Evolutionary conservation across 2,888 invertebrate species (phyloP), one percentile per base, ranked within the genome.

Genomic region (Galeopsomyia nigrocyanea): DNA sequence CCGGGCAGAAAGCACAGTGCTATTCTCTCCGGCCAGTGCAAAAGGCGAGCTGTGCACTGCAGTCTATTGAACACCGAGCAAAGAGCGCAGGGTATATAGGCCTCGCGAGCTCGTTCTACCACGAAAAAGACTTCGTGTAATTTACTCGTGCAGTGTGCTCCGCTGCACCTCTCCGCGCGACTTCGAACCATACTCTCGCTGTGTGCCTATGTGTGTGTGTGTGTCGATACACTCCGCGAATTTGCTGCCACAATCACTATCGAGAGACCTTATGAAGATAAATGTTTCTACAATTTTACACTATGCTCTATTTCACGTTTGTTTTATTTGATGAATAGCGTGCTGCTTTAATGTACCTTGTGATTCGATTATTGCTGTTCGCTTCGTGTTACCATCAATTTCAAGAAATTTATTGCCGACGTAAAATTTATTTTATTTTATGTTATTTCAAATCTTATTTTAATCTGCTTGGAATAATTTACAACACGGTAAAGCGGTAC

Each of bases 101-200:
- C 14, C 21, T 17, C 49, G 16, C 17, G 14, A 49, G 14, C 50
- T 58, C 50, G 55, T 46, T 57, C 51, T 46, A 46, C 17, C 51
- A 53, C 53, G 55, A 26, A 58, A 58, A 62, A 50, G 22, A 68
- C 26, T 63, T 72, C 26, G 26, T 5, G 68, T 68, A 72, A 72
- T 72, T 68, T 68, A 68, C 68, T 67, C 53, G 22, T 14, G 46
- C 14, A n/a, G n/a, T n/a, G n/a, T n/a, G 57, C 65, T 55, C 31
- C 39, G 39, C 17, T 17, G 31, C n/a, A 58, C 10, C 3, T 26
- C 26, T 26, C 9, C 21, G 22, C 16, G 26, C 26, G 26, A 26
- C 26, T 26, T 39, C 17, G 39, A 58, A 9, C 10, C 17, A 39
- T 5, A 39, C 39, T 10, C 46, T 5, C 31, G 3, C 31, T 53